Base-by-base conservation (phyloP, 1,140 invertebrate genomes). In the Radopholus similis region DNA sequence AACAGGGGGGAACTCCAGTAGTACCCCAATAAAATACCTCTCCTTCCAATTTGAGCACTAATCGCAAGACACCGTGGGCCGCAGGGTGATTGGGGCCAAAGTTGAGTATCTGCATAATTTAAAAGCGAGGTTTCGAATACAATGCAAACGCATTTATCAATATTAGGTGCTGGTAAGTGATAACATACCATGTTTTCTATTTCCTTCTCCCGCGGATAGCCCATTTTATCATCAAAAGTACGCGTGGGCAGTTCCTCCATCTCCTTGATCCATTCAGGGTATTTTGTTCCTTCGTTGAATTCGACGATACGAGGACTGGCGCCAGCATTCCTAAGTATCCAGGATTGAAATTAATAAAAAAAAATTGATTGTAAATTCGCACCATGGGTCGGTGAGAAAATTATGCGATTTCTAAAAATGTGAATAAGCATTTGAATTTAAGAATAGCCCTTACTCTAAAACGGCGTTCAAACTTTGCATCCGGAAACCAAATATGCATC, bases 81-180 rank as follows among this genome's bases (percentile, higher is more conserved):
- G 95, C 94, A 1, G 95, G 95, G 87, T 98, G 95, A 83, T 97
- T 94, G 0, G 95, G 95, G 0, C 95, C 95, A 86, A 98, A 97
- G 84, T 98, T 97, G 0, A 97, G 77, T 21, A 88, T 55, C 44
- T 28, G 34, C 15, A 11, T 9, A 4, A 34, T 38, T 2, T 4
- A 4, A 30, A 18, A 23, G 30, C 4, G 34, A 2, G 18, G 26
- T 4, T 4, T 9, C n/a, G 21, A 34, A 4, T 35, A 38, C 3
- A 15, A 56, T 18, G 30, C 54, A 56, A 38, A 34, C n/a, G 13
- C 13, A 42, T 15, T 13, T n/a, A 15, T 13, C 13, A 42, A 42
- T 15, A 15, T 13, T 42, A 15, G 13, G 40, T 15, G n/a, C 40
- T 13, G n/a, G n/a, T n/a, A 15, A 42, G 40, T 42, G 23, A 51